Percentiles rank a stretch among this genome's conserved stretches.
Conservation (phyloP, 2,113 vertebrate genomes). For the Procapra przewalskii region DNA sequence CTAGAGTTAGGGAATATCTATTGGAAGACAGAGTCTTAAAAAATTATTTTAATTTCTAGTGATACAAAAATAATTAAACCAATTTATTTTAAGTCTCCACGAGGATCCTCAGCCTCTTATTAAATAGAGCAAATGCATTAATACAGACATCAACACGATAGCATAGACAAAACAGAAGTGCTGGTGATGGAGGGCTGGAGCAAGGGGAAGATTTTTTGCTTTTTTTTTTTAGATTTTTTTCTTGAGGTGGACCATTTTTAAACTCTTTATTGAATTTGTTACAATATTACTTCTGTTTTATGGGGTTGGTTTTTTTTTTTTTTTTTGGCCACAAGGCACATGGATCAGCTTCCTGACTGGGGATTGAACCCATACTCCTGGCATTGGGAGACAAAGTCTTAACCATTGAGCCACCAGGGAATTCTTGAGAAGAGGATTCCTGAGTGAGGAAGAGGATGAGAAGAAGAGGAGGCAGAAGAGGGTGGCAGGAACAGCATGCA, state of each 20-base stretch:
- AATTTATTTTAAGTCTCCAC: background rate
- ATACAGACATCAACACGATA: background rate
- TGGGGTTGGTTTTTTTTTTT: background rate
- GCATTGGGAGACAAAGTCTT: background rate
- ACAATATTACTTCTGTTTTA: background rate
- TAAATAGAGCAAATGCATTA: background rate
- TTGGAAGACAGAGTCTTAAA: background rate
- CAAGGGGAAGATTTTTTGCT: background rate
- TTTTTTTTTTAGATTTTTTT: background rate
- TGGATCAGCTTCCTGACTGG: background rate
- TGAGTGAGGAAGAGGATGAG: background rate
- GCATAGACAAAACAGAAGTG: background rate
- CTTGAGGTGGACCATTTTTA: background rate
- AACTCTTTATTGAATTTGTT: background rate
- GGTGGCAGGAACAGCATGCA: rapidly evolving
- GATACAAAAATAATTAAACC: background rate
- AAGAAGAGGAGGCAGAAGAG: background rate
- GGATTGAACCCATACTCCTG: background rate
- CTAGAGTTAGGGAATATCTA: background rate
- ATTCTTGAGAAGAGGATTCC: background rate
- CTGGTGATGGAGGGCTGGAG: rapidly evolving
- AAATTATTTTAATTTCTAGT: constrained; percentile 9
- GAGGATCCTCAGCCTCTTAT: background rate
- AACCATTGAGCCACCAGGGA: background rate
- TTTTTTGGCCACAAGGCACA: background rate